These are phyloP conservation scores for Teinopalpus imperialis DNA, from an alignment of 2,888 invertebrate genomes.

Conservation along the genomic window DNA sequence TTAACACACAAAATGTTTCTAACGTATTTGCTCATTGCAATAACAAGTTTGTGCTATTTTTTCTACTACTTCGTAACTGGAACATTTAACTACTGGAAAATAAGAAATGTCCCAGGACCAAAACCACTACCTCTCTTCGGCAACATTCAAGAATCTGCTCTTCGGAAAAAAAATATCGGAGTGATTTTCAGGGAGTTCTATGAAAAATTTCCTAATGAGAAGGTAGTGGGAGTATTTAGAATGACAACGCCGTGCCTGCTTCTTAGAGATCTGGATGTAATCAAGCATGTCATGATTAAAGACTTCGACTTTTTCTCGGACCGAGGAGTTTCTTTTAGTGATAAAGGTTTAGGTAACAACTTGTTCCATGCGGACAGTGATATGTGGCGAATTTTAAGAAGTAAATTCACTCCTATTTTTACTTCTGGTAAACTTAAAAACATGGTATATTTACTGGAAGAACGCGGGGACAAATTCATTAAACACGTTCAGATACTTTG, in stretches of 20 bases:
- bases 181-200: constrained; percentile 43
- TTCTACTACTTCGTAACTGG: constrained; percentile 45
- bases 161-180: constrained; percentile 36
- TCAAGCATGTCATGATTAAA: constrained; percentile 52
- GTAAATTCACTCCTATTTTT: constrained; percentile 50
- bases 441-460: constrained; percentile 48
- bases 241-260: constrained; percentile 47
- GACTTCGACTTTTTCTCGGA: constrained; percentile 52
- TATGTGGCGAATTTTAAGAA: constrained; percentile 48
- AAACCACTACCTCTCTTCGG: constrained; percentile 47
- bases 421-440: constrained; percentile 55
- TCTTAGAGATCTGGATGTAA: constrained; percentile 51
- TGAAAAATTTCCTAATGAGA: constrained; percentile 45
- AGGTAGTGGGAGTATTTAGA: constrained; percentile 52
- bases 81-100: constrained; percentile 51
- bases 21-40: neutral
- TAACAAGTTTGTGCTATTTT: neutral
- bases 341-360: constrained; percentile 47
- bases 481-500: constrained; percentile 33
- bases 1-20: too few relatives aligned
- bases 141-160: constrained; percentile 40
- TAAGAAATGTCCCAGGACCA: constrained; percentile 42
- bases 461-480: constrained; percentile 41
- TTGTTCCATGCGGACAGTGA: constrained; percentile 52
- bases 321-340: constrained; percentile 47